phyloP scores from a whole-genome alignment of 2,888 invertebrate species.

The Sicus ferrugineus region DNA sequence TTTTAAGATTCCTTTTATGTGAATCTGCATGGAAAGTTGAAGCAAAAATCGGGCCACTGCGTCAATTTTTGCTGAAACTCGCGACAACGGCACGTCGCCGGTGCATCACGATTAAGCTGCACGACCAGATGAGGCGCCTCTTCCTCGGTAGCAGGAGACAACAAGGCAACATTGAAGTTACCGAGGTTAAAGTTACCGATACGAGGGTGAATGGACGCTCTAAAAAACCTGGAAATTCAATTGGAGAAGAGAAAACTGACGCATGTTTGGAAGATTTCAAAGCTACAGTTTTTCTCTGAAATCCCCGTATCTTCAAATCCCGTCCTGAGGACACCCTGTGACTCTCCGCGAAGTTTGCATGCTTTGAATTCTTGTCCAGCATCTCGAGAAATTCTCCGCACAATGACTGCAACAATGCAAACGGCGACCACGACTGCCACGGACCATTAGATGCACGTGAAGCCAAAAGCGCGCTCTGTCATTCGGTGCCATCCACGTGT shows the following conservation, averaged over 20 bases:
- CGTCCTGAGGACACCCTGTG: not conserved
- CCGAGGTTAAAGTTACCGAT: not conserved
- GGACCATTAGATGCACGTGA: slow-evolving; percentile 25
- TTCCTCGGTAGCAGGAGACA: not conserved
- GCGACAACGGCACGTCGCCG: slow-evolving; percentile 10
- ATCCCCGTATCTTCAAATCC: too few relatives aligned
- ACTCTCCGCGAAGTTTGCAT: too few relatives aligned
- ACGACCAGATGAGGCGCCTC: slow-evolving; percentile 18
- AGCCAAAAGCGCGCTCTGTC: slow-evolving; percentile 27
- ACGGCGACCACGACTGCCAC: slow-evolving; percentile 12
- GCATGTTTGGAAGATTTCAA: too few relatives aligned
- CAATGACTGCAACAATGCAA: slow-evolving; percentile 32
- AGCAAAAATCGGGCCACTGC: not conserved
- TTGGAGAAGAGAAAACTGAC: too few relatives aligned
- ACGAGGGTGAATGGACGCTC: not conserved
- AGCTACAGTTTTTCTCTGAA: too few relatives aligned
- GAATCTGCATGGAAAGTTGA: not conserved
- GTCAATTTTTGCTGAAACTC: not conserved
- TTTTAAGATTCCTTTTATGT: too few relatives aligned
- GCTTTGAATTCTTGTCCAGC: slow-evolving; percentile 29
- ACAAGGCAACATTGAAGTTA: slow-evolving; percentile 18
- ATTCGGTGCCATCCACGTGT: not conserved
- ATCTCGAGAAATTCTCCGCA: slow-evolving; percentile 29
- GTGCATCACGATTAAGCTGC: slow-evolving; percentile 20
- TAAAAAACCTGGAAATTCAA: not conserved